These are phyloP conservation scores for Cerastis rubricosa DNA, from an alignment of 2,888 invertebrate species.

Conservation along the genomic window DNA sequence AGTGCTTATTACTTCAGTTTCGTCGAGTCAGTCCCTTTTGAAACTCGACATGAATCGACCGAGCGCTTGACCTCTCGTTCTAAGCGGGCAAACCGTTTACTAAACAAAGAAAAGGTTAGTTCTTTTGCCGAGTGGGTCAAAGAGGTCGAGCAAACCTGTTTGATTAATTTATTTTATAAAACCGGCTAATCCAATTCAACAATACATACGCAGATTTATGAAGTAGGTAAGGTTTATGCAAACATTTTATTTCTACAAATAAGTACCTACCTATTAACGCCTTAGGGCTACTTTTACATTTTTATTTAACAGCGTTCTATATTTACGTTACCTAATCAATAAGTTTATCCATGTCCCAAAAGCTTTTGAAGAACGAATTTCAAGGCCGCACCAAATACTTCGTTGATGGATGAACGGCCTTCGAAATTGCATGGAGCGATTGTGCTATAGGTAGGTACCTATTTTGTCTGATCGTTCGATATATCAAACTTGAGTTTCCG, in stretches of 20 bases:
- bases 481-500: not conserved
- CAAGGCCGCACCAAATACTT: conserved; percentile 21
- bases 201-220: conserved; percentile 12
- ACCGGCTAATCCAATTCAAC: not conserved
- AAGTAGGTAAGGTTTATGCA: conserved; percentile 15
- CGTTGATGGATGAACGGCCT: conserved; percentile 22
- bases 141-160: conserved; percentile 27
- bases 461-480: not conserved
- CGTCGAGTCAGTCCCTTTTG: conserved; percentile 11
- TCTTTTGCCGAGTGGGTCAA: conserved; percentile 49
- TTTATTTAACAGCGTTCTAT: not conserved
- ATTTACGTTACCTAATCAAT: conserved; percentile 20
- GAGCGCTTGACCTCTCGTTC: conserved; percentile 39
- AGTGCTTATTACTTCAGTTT: conserved; percentile 33
- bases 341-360: conserved; percentile 13
- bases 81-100: conserved; percentile 18
- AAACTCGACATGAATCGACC: conserved; percentile 37
- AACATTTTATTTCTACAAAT: not conserved
- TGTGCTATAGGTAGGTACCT: not conserved
- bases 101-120: conserved; percentile 53
- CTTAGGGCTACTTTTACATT: not conserved
- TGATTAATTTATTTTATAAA: conserved; percentile 39
- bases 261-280: not conserved
- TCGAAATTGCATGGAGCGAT: conserved; percentile 14
- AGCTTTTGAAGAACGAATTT: conserved; percentile 19